These are phyloP conservation scores for Enteromius afrohamiltoni DNA, from an alignment of 2,797 vertebrate genomes.

Conservation along the genomic window DNA sequence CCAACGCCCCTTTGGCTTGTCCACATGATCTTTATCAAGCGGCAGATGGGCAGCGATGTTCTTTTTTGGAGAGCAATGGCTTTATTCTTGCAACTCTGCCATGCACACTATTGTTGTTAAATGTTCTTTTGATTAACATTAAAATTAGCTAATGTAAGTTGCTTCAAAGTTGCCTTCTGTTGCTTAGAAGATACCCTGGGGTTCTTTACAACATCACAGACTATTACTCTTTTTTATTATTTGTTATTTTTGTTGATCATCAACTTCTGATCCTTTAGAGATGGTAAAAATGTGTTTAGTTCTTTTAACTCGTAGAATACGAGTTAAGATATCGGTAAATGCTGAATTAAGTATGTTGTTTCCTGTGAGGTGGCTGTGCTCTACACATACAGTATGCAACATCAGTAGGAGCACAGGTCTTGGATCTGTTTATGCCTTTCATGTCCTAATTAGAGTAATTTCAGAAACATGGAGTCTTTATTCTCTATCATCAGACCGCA, in stretches of 20 bases:
- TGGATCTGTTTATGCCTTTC: conserved; percentile 15
- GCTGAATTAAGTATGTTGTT: neutral
- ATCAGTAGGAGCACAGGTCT: conserved; percentile 9
- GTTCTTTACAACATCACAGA: neutral
- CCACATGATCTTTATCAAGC: no score
- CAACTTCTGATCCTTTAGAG: neutral
- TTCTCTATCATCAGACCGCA: conserved; percentile 5
- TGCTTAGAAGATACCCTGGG: neutral
- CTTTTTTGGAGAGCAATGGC: neutral
- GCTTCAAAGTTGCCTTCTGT: neutral
- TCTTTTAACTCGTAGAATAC: neutral
- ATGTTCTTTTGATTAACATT: neutral
- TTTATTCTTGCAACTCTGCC: neutral
- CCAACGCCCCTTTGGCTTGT: no score
- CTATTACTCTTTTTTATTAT: neutral
- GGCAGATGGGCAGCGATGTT: neutral
- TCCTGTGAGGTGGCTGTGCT: conserved; percentile 22
- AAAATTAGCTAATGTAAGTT: neutral
- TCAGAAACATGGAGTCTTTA: conserved; percentile 5
- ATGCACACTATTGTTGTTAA: neutral
- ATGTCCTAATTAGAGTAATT: conserved; percentile 31
- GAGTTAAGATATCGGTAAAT: neutral
- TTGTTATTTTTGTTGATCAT: neutral
- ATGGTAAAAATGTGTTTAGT: neutral
- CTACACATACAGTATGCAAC: conserved; percentile 21